Percentiles rank a stretch among this genome's conserved stretches.
These are phyloP conservation scores for Amblyraja radiata DNA, from an alignment of 2,797 vertebrate genomes.

Conservation along the genomic window DNA sequence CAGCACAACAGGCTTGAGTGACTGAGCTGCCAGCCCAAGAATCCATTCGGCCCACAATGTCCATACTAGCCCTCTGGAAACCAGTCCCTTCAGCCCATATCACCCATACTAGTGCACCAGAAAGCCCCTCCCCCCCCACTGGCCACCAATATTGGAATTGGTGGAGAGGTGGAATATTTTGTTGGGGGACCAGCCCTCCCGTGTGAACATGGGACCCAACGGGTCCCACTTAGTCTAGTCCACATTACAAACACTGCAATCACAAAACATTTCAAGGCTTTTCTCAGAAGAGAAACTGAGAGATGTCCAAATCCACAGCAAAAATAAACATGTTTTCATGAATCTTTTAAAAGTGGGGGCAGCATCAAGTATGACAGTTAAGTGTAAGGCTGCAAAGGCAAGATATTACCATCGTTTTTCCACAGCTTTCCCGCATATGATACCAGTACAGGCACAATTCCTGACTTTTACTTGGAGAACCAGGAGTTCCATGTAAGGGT, in stretches of 20 bases:
- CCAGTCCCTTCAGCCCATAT: too few species aligned
- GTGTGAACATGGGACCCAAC: too few species aligned
- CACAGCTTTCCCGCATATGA: neutral
- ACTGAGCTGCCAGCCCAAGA: too few species aligned
- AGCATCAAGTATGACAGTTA: neutral
- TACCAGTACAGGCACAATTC: neutral
- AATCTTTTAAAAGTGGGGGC: neutral
- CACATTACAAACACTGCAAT: neutral
- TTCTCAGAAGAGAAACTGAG: neutral
- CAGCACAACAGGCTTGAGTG: too few species aligned
- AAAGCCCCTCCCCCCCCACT: too few species aligned
- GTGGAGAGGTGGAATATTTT: too few species aligned
- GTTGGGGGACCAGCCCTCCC: too few species aligned
- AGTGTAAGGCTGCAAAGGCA: neutral
- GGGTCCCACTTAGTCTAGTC: too few species aligned
- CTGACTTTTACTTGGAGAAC: neutral
- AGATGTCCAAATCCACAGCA: neutral
- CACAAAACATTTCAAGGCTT: neutral
- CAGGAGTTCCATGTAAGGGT: neutral
- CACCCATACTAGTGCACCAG: too few species aligned
- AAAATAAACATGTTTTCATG: neutral
- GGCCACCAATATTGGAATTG: too few species aligned
- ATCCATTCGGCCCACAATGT: too few species aligned
- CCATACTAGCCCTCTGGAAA: too few species aligned
- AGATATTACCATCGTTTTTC: neutral